Percentiles rank a stretch among this genome's conserved stretches.
These are phyloP conservation scores for Pandion haliaetus DNA, from an alignment of 2,113 vertebrate species.

Conservation along the genomic window DNA sequence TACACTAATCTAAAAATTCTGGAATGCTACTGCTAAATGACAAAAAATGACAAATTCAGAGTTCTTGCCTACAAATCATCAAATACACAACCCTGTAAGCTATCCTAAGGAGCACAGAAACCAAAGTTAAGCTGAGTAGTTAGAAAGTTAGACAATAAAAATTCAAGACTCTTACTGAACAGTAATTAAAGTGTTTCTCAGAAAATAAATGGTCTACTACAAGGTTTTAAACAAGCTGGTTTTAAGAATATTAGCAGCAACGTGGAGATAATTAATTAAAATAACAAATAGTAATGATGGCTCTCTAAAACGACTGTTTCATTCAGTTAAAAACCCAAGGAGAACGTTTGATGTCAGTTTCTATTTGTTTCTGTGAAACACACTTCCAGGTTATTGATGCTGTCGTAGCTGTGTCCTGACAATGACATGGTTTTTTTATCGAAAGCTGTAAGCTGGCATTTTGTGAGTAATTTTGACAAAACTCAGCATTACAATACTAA, in stretches of 20 bases:
- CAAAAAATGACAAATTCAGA: background rate
- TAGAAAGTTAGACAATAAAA: background rate
- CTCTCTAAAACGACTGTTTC: background rate
- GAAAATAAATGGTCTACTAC: background rate
- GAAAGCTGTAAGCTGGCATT: background rate
- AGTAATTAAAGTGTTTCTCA: background rate
- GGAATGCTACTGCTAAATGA: background rate
- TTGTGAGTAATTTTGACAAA: background rate
- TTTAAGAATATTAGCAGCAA: background rate
- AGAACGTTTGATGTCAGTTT: accelerated
- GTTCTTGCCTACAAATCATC: background rate
- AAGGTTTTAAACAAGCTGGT: background rate
- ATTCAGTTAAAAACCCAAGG: background rate
- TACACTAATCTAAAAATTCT: background rate
- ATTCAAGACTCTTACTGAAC: background rate
- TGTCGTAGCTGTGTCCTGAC: background rate
- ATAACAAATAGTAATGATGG: background rate
- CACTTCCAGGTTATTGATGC: background rate
- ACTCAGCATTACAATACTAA: background rate
- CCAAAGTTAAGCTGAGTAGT: background rate
- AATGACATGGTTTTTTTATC: accelerated
- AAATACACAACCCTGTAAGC: background rate
- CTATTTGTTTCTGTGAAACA: background rate
- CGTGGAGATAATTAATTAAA: background rate
- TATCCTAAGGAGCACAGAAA: background rate